Conservation (phyloP, 2,888 invertebrate genomes). For the Heteromyza rotundicornis region DNA sequence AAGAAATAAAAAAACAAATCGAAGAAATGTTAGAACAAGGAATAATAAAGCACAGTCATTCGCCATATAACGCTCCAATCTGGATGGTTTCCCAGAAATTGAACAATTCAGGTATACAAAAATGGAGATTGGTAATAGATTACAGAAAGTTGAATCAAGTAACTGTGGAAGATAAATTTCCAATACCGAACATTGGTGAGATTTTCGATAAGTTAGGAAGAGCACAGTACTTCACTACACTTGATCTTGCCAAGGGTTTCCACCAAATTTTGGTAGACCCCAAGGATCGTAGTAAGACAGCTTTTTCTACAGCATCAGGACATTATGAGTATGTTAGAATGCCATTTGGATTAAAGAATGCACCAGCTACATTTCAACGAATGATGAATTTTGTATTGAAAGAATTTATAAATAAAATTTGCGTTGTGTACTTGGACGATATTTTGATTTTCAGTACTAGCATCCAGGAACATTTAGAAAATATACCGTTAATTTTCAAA, state of each 20-base stretch:
- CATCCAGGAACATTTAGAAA: constrained; percentile 21
- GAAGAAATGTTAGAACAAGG: constrained; percentile 29
- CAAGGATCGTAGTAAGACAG: constrained; percentile 33
- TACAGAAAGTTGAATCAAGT: constrained; percentile 26
- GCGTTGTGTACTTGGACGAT: constrained; percentile 20
- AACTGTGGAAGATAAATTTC: constrained; percentile 26
- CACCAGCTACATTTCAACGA: constrained; percentile 22
- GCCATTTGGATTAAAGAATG: constrained; percentile 18
- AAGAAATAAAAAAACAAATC: constrained; percentile 24
- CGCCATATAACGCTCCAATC: constrained; percentile 40
- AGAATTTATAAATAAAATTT: constrained; percentile 13
- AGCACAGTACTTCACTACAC: constrained; percentile 32
- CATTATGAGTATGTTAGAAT: constrained; percentile 25
- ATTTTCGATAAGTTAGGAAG: constrained; percentile 38
- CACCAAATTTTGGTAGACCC: constrained; percentile 27
- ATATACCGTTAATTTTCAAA: too few relatives aligned
- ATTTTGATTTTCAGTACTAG: constrained; percentile 29
- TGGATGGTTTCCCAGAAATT: constrained; percentile 45
- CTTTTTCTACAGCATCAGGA: constrained; percentile 31
- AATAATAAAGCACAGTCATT: constrained; percentile 40
- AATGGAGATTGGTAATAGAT: constrained; percentile 26
- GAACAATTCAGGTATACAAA: constrained; percentile 26
- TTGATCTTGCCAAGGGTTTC: constrained; percentile 36
- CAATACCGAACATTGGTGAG: constrained; percentile 31
- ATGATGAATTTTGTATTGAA: constrained; percentile 18